Evolutionary conservation across 2,888 invertebrate genomes (phyloP).

Genomic region (Matsumyia berberina): DNA sequence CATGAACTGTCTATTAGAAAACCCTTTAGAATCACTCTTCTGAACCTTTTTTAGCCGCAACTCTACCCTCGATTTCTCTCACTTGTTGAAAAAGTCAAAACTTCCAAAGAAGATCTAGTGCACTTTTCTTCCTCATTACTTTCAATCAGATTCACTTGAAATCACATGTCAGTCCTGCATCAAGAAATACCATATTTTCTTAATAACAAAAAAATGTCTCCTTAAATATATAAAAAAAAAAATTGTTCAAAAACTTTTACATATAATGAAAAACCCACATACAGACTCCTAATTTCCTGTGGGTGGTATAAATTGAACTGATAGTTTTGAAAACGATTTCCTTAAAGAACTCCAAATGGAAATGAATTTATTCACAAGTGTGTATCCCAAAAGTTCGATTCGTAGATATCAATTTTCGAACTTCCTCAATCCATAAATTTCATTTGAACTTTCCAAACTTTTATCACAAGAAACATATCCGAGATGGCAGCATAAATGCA

Average conservation of each 20-base stretch:
- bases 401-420: slow-evolving; percentile 73
- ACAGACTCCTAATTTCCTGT: slow-evolving; percentile 55
- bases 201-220: not conserved
- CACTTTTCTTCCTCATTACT: too few species aligned
- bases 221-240: not conserved
- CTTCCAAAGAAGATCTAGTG: too few species aligned
- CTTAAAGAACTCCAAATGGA: slow-evolving; percentile 38
- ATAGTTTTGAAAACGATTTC: slow-evolving; percentile 64
- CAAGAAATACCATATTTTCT: too few species aligned
- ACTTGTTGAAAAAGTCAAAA: too few species aligned
- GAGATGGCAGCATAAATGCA: slow-evolving; percentile 31
- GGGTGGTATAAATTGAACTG: slow-evolving; percentile 37
- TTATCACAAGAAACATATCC: slow-evolving; percentile 48
- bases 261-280: slow-evolving; percentile 2
- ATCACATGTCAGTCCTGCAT: too few species aligned
- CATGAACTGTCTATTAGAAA: too few species aligned
- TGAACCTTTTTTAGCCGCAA: too few species aligned
- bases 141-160: too few species aligned
- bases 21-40: too few species aligned
- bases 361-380: slow-evolving; percentile 32
- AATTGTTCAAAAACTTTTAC: not conserved
- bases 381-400: slow-evolving; percentile 62
- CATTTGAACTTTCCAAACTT: slow-evolving; percentile 66
- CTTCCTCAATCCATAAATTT: slow-evolving; percentile 73
- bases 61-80: too few species aligned